Percentiles rank a stretch among this genome's conserved stretches.
phyloP scores from a whole-genome alignment of 2,113 vertebrate genomes.

The Xyliphius kryptos region DNA sequence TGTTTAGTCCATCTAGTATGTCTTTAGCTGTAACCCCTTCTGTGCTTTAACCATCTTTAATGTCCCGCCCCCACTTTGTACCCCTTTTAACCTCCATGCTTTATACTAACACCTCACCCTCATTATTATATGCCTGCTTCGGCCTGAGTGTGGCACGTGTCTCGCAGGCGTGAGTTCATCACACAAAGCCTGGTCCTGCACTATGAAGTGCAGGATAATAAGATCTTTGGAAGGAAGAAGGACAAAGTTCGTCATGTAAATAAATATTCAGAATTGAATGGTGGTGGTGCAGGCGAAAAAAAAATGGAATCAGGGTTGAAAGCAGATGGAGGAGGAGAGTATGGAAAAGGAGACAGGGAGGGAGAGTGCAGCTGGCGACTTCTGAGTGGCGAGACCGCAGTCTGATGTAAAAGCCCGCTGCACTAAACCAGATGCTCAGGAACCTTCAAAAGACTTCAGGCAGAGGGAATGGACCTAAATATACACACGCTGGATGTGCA shows the following conservation, averaged over 20 bases:
- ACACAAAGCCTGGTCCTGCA: conserved; percentile 52
- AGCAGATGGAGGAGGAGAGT: conserved; percentile 25
- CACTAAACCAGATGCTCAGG: conserved; percentile 70
- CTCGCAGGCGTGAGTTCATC: conserved; percentile 60
- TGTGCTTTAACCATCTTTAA: conserved; percentile 2
- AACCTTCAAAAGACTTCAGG: conserved; percentile 43
- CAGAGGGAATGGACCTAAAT: conserved; percentile 13
- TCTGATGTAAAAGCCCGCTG: conserved; percentile 52
- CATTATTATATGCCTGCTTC: conserved; percentile 30
- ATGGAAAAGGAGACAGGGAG: conserved; percentile 50
- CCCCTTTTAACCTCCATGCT: conserved; percentile 19
- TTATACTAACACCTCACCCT: conserved; percentile 43
- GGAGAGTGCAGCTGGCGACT: conserved; percentile 63
- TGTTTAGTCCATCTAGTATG: too few relatives aligned
- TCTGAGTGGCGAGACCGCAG: conserved; percentile 58
- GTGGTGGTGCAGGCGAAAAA: background rate
- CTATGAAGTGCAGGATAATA: conserved; percentile 45
- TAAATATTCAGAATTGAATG: background rate
- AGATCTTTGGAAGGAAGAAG: conserved; percentile 30
- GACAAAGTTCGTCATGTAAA: conserved; percentile 19
- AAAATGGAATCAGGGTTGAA: conserved; percentile 23
- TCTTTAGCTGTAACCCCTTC: too few relatives aligned
- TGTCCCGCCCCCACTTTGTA: conserved; percentile 2
- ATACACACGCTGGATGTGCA: background rate
- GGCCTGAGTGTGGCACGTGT: conserved; percentile 56